Conservation (phyloP, 2,113 vertebrate species). For the Antigone vipio region DNA sequence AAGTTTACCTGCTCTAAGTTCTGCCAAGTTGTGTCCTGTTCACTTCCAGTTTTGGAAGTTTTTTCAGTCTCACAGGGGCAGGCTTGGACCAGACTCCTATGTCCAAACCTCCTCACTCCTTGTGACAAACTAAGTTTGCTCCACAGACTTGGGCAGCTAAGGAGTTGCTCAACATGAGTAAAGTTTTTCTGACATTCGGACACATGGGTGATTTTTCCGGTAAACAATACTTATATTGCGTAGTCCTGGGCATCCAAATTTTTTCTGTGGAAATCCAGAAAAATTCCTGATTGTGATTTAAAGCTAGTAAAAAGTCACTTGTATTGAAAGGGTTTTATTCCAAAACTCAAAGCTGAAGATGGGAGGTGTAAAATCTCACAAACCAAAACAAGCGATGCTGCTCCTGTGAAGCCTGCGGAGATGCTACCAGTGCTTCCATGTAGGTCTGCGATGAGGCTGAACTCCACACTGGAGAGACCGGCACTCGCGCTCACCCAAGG, state of each 20-base stretch:
- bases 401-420: not conserved
- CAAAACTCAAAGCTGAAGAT: not conserved
- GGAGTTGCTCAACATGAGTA: not conserved
- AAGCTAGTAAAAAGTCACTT: not conserved
- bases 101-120: not conserved
- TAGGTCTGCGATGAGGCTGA: not conserved
- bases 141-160: not conserved
- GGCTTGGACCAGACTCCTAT: not conserved
- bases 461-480: not conserved
- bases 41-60: not conserved
- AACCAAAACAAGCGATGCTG: not conserved
- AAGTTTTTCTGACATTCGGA: not conserved
- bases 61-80: not conserved
- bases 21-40: not conserved
- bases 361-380: not conserved
- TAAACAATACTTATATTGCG: not conserved
- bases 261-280: not conserved
- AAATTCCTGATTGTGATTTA: not conserved
- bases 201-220: not conserved
- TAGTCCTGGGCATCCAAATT: not conserved
- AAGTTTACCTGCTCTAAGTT: not conserved
- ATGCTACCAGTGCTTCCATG: not conserved
- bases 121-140: not conserved
- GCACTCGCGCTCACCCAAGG: rapidly evolving
- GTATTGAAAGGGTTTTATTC: not conserved